A percentile compares a stretch with the other conserved stretches of the same genome.
These are phyloP conservation scores for Listrodromus nycthemerus DNA, from an alignment of 2,888 invertebrate species.

Conservation along the genomic window DNA sequence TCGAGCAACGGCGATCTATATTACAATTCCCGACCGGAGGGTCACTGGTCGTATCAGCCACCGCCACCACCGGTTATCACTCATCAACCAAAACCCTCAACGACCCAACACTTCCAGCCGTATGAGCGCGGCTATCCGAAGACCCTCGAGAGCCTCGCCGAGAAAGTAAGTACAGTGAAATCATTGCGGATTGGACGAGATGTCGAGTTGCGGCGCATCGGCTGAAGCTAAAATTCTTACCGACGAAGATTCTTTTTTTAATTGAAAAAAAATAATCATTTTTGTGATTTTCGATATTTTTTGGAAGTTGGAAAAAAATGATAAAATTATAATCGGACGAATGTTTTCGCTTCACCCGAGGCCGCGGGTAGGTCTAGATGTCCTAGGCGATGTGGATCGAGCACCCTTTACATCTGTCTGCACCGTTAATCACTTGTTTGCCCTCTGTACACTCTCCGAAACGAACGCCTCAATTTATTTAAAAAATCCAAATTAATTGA, in stretches of 20 bases:
- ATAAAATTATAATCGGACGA: not conserved
- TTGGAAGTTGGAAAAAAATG: not conserved
- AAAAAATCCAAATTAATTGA: conserved; percentile 57
- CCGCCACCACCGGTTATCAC: conserved; percentile 94
- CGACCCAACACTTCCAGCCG: conserved; percentile 93
- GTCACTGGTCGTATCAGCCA: conserved; percentile 88
- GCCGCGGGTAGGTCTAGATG: conserved; percentile 76
- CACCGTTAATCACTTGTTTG: conserved; percentile 82
- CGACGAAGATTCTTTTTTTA: not conserved
- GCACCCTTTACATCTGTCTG: conserved; percentile 83
- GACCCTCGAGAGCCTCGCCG: conserved; percentile 95
- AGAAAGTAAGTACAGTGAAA: conserved; percentile 87
- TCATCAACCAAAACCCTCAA: conserved; percentile 93
- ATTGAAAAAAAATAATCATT: not conserved
- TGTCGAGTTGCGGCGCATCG: conserved; percentile 27
- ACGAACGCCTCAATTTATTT: conserved; percentile 70
- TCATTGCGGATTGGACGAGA: conserved; percentile 41
- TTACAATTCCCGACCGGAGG: conserved; percentile 90
- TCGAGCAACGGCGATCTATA: conserved; percentile 90
- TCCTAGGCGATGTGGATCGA: conserved; percentile 84
- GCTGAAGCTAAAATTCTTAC: conserved; percentile 46
- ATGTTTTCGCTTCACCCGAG: conserved; percentile 56
- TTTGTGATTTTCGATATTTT: conserved; percentile 5
- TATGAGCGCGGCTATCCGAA: conserved; percentile 95
- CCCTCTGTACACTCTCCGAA: conserved; percentile 72